Evolutionary conservation across 2,113 vertebrate genomes (phyloP), one percentile per base, ranked within the genome.

Genomic region (Cricetomys ansorgei): DNA sequence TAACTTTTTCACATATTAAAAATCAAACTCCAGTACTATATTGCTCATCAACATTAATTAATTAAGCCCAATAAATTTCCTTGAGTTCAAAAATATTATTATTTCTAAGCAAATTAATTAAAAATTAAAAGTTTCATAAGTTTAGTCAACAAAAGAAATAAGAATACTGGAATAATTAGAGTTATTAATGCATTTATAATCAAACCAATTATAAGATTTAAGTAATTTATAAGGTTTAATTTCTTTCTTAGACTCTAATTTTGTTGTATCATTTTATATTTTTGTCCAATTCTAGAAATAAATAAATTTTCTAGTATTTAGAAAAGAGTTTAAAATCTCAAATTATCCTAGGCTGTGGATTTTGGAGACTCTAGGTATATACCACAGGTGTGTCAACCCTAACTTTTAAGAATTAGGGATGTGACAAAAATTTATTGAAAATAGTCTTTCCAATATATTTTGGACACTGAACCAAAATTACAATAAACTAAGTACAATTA

Each of bases 41-140:
- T 1, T 43, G 48, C 5, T 70, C 11, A 83, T 67, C 43, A 90
- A 88, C 45, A 80, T 29, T 34, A 77, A 96, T 87, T 50, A 91
- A 73, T 70, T 40, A 87, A 95, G 34, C 4, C 53, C 53, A 75
- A 23, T 69, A 48, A 83, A 95, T 73, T 43, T 73, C 25, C 34
- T 94, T 94, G 64, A 95, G 88, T 0, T 80, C 17, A 64, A 90
- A 77, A 93, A 57, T 16, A 75, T 48, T 8, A 75, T 55, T 95
- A 57, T 90, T 85, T 94, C 70, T 92, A 69, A 89, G 8, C 1
- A 94, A 84, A 76, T 43, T 85, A 57, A 88, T 73, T 93, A 77
- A 92, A 53, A 85, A 59, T 83, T 45, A 79, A 69, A 88, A 73
- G 3, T 17, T 48, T 86, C 75, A 40, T 91, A 86, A 1, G 0